A percentile compares a stretch with the other conserved stretches of the same genome.
These are phyloP conservation scores for Acromyrmex heyeri DNA, from an alignment of 1,140 invertebrate genomes.

Conservation along the genomic window DNA sequence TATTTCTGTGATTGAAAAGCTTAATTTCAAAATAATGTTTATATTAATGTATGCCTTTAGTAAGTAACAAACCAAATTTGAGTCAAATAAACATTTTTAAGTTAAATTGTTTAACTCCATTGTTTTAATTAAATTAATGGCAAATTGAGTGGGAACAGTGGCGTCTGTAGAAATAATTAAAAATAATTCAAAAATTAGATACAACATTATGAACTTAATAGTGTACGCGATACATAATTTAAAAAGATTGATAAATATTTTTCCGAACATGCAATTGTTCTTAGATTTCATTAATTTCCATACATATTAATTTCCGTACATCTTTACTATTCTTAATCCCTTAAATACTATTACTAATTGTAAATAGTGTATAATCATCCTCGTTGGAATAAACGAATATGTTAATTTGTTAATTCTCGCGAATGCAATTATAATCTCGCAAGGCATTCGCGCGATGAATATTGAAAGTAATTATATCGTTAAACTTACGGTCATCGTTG, in stretches of 20 bases:
- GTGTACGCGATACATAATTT: neutral
- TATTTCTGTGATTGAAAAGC: too few relatives aligned
- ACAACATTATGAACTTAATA: too few relatives aligned
- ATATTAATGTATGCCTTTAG: too few relatives aligned
- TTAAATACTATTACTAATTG: neutral
- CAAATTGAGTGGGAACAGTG: too few relatives aligned
- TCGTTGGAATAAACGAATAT: conserved; percentile 14
- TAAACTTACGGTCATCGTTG: conserved; percentile 59
- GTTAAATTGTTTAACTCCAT: too few relatives aligned
- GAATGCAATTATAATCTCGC: conserved; percentile 18
- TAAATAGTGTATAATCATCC: neutral
- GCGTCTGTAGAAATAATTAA: too few relatives aligned
- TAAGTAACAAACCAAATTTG: too few relatives aligned
- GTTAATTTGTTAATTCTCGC: conserved; percentile 52
- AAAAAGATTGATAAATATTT: neutral
- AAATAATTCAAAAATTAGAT: too few relatives aligned
- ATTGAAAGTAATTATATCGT: conserved; percentile 60
- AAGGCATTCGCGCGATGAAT: conserved; percentile 40
- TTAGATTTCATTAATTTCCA: neutral
- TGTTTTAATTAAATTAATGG: too few relatives aligned
- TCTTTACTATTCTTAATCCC: neutral
- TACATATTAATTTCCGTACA: neutral
- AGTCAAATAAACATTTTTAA: too few relatives aligned
- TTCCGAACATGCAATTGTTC: neutral
- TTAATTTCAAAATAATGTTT: too few relatives aligned